Percentiles rank a stretch among this genome's conserved stretches.
phyloP scores from a whole-genome alignment of 2,888 invertebrate species.

The Cenopis cana region DNA sequence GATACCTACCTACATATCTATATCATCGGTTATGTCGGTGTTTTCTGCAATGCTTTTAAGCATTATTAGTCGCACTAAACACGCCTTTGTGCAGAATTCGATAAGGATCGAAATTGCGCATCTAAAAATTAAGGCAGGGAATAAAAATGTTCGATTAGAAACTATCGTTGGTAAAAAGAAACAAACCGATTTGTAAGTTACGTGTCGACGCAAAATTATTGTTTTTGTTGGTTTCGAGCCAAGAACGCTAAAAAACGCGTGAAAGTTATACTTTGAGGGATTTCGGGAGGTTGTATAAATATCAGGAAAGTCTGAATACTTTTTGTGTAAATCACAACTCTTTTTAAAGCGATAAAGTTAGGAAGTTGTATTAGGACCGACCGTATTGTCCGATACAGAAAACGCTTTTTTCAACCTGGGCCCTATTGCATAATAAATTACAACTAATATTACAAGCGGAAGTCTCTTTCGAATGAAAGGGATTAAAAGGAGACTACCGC shows the following conservation, averaged over 20 bases:
- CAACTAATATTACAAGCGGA: no score
- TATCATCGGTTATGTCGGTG: constrained; percentile 16
- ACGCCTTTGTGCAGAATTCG: neutral
- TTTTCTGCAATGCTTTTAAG: constrained; percentile 7
- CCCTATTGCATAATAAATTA: no score
- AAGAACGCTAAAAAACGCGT: neutral
- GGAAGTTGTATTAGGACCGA: neutral
- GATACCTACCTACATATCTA: constrained; percentile 15
- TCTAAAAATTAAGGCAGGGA: neutral
- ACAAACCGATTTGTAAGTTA: constrained; percentile 21
- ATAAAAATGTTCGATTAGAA: constrained; percentile 13
- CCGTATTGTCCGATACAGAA: neutral
- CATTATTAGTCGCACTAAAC: neutral
- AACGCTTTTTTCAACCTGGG: no score
- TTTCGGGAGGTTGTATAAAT: neutral
- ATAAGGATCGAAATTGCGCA: neutral
- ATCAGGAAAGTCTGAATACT: no score
- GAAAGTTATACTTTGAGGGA: neutral
- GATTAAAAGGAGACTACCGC: no score
- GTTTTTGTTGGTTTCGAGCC: neutral
- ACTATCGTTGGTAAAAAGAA: constrained; percentile 19
- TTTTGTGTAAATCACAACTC: no score
- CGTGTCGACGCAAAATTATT: constrained; percentile 5
- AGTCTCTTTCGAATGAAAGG: no score
- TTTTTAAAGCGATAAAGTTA: neutral